Percentiles rank a stretch among this genome's conserved stretches.
Evolutionary conservation across 2,888 invertebrate genomes (phyloP).

Genomic region (Morpho helenor): DNA sequence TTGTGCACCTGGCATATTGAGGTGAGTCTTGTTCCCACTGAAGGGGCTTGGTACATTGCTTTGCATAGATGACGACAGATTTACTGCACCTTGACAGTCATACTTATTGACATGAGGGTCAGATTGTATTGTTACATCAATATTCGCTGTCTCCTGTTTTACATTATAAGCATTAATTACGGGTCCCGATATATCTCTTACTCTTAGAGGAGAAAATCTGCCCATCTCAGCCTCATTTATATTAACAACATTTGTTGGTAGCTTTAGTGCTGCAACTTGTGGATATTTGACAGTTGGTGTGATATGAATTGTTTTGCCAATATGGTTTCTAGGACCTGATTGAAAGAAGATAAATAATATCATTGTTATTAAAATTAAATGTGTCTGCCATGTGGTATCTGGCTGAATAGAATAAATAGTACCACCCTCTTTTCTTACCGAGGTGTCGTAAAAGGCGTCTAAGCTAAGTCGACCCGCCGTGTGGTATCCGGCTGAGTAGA

Average conservation of each 20-base stretch:
- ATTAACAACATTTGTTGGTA: constrained; percentile 81
- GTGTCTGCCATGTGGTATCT: neutral
- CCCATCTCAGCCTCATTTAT: constrained; percentile 82
- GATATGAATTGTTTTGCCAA: constrained; percentile 63
- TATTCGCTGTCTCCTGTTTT: constrained; percentile 43
- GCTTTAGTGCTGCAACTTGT: constrained; percentile 70
- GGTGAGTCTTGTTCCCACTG: constrained; percentile 80
- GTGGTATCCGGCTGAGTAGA: too few relatives aligned
- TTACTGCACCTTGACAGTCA: constrained; percentile 83
- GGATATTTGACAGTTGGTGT: constrained; percentile 73
- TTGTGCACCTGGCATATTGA: constrained; percentile 88
- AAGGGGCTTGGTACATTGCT: constrained; percentile 86
- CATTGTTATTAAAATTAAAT: neutral
- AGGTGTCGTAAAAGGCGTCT: too few relatives aligned
- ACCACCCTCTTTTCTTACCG: too few relatives aligned
- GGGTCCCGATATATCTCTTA: constrained; percentile 82
- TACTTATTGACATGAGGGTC: constrained; percentile 83
- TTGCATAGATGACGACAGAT: constrained; percentile 85
- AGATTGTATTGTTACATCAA: constrained; percentile 55
- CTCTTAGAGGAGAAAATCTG: constrained; percentile 81
- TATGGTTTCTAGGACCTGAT: constrained; percentile 34
- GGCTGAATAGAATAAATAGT: too few relatives aligned
- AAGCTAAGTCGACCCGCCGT: too few relatives aligned
- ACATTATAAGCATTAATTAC: constrained; percentile 72
- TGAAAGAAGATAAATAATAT: constrained; percentile 2